These are phyloP conservation scores for Gastracanthus pulcherrimus DNA, from an alignment of 2,888 invertebrate genomes.

Conservation along the genomic window DNA sequence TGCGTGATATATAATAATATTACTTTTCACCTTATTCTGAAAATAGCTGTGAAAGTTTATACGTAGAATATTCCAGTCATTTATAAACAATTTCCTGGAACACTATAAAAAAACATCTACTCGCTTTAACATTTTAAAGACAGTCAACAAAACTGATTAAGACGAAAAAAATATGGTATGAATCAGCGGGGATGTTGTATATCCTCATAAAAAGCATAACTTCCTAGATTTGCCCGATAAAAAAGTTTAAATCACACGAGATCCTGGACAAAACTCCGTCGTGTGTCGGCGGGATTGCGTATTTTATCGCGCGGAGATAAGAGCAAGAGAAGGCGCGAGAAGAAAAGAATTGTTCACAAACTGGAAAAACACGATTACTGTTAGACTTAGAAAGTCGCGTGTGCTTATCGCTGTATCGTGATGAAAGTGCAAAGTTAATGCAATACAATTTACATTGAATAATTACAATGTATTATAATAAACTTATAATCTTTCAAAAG, in stretches of 20 bases:
- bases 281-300: slow-evolving; percentile 6
- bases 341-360: neutral
- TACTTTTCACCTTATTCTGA: too few species aligned
- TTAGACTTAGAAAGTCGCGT: neutral
- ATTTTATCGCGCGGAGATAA: slow-evolving; percentile 18
- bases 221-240: slow-evolving; percentile 23
- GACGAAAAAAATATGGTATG: too few species aligned
- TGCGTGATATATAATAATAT: too few species aligned
- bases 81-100: neutral
- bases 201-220: neutral
- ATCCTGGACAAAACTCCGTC: neutral
- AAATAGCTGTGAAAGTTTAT: too few species aligned
- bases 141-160: neutral
- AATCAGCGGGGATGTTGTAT: too few species aligned
- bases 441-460: too few species aligned
- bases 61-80: too few species aligned
- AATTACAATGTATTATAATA: too few species aligned
- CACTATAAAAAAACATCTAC: neutral
- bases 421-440: too few species aligned
- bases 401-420: too few species aligned
- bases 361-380: neutral
- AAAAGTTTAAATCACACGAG: neutral
- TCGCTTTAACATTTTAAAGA: neutral
- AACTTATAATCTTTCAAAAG: neutral
- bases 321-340: neutral